Conservation (phyloP, 2,797 vertebrate species). For the Sebastes nivosus region DNA sequence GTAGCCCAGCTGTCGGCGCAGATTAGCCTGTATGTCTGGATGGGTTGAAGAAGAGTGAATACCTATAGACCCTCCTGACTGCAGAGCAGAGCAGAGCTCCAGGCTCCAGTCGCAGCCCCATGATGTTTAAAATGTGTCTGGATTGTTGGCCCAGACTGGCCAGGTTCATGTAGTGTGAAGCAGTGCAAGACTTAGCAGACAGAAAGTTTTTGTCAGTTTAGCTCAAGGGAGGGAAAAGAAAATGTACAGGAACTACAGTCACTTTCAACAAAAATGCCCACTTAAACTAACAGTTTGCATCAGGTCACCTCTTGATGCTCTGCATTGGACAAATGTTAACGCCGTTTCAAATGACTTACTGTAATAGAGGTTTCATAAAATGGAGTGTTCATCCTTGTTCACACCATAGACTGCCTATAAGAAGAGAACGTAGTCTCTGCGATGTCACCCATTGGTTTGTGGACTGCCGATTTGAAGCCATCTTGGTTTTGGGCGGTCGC, state of each 20-base stretch:
- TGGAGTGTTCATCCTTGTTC: background rate
- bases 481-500: no score
- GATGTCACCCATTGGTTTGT: no score
- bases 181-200: constrained; percentile 28
- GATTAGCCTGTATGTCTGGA: constrained; percentile 28
- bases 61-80: constrained; percentile 10
- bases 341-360: background rate
- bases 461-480: no score
- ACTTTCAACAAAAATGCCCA: constrained; percentile 8
- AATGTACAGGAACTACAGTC: background rate
- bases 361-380: background rate
- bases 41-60: constrained; percentile 1
- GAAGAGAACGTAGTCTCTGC: no score
- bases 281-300: constrained; percentile 1
- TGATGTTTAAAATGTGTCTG: constrained; percentile 34
- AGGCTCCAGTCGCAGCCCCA: background rate
- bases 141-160: constrained; percentile 16
- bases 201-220: constrained; percentile 20
- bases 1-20: constrained; percentile 24
- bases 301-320: background rate
- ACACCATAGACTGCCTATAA: no score
- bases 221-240: background rate
- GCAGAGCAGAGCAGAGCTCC: background rate
- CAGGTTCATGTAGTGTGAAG: constrained; percentile 29
- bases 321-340: background rate